Percentiles rank a stretch among this genome's conserved stretches.
phyloP scores from a whole-genome alignment of 2,797 vertebrate species.

The Echeneis naucrates region DNA sequence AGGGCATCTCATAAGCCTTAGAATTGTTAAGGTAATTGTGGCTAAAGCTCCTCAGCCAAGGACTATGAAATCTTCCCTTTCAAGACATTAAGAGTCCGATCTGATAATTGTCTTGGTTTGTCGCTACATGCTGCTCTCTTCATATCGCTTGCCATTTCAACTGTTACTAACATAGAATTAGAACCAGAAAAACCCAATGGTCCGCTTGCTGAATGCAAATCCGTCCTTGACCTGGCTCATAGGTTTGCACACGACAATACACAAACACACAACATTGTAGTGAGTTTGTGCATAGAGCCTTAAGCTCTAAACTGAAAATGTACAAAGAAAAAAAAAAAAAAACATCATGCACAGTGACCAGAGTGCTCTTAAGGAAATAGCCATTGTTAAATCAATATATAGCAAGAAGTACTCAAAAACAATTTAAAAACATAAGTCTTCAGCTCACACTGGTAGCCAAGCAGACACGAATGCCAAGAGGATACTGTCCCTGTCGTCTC shows the following conservation, averaged over 20 bases:
- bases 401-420: not conserved
- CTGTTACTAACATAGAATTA: too few species aligned
- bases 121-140: not conserved
- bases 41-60: not conserved
- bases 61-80: too few species aligned
- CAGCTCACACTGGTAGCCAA: conserved; percentile 3
- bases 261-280: too few species aligned
- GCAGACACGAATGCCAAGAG: conserved; percentile 13
- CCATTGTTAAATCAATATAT: not conserved
- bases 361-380: not conserved
- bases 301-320: not conserved
- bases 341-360: not conserved
- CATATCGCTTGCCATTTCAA: not conserved
- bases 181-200: not conserved
- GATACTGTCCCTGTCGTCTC: conserved; percentile 40
- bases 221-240: too few species aligned
- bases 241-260: too few species aligned
- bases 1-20: not conserved
- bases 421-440: too few species aligned
- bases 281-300: too few species aligned
- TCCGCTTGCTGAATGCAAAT: too few species aligned
- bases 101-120: not conserved
- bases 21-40: not conserved
- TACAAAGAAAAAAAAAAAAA: too few species aligned
- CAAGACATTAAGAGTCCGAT: not conserved